Evolutionary conservation across 2,113 vertebrate species (phyloP).

Genomic region (Prinia subflava): DNA sequence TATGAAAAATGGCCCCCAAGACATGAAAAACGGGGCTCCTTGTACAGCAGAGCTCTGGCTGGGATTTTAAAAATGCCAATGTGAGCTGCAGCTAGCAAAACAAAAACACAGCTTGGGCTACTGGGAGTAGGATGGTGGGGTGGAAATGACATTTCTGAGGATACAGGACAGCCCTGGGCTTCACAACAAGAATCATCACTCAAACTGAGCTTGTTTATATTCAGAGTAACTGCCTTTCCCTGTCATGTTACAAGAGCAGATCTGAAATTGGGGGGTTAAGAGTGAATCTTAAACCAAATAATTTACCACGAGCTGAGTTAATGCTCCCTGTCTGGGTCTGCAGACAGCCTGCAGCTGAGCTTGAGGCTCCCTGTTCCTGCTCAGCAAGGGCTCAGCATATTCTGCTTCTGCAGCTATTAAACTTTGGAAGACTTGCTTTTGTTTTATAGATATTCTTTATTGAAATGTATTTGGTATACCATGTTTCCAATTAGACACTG

Average conservation of each 20-base stretch:
- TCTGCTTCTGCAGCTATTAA: background rate
- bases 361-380: rapidly evolving
- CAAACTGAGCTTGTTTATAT: background rate
- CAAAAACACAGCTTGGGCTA: background rate
- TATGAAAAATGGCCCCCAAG: background rate
- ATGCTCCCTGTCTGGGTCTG: background rate
- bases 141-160: background rate
- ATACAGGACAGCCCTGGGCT: background rate
- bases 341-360: background rate
- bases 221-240: background rate
- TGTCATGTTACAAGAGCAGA: background rate
- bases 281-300: background rate
- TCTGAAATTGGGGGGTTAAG: background rate
- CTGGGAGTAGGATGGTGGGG: background rate
- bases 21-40: background rate
- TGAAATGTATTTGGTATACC: background rate
- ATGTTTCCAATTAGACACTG: background rate
- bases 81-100: background rate
- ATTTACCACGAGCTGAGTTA: background rate
- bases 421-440: background rate
- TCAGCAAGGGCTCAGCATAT: background rate
- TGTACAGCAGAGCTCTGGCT: background rate
- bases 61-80: background rate
- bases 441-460: background rate
- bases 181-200: background rate